Conservation (phyloP, 2,888 invertebrate genomes). For the Oscheius sp. region DNA sequence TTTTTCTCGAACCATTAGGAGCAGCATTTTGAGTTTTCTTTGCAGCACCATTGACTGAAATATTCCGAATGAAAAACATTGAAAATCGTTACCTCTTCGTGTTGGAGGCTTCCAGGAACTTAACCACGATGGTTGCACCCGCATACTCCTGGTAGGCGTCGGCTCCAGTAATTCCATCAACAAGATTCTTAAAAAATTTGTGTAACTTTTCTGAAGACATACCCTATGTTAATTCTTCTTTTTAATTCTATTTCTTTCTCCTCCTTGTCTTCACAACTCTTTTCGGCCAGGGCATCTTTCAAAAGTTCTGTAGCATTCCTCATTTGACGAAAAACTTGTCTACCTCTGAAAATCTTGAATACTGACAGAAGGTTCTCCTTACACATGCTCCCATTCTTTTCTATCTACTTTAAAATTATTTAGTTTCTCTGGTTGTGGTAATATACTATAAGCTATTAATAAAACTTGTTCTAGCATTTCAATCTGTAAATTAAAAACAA, state of each 20-base stretch:
- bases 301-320: neutral
- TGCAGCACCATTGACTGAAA: neutral
- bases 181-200: too few species aligned
- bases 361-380: neutral
- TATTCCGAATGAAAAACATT: too few species aligned
- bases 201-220: too few species aligned
- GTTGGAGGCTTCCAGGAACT: too few species aligned
- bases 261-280: neutral
- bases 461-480: neutral
- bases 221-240: constrained; percentile 3
- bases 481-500: neutral
- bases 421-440: neutral
- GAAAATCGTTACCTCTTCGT: too few species aligned
- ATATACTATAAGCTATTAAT: neutral
- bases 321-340: neutral
- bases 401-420: neutral
- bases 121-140: too few species aligned
- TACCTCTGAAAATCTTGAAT: neutral
- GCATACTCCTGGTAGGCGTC: too few species aligned
- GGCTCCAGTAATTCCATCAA: too few species aligned
- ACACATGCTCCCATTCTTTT: neutral
- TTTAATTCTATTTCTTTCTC: neutral
- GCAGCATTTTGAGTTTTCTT: neutral
- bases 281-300: neutral
- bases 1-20: neutral